Percentiles rank a stretch among this genome's conserved stretches.
These are phyloP conservation scores for Theristus sp. DNA, from an alignment of 2,888 invertebrate species.

Conservation along the genomic window DNA sequence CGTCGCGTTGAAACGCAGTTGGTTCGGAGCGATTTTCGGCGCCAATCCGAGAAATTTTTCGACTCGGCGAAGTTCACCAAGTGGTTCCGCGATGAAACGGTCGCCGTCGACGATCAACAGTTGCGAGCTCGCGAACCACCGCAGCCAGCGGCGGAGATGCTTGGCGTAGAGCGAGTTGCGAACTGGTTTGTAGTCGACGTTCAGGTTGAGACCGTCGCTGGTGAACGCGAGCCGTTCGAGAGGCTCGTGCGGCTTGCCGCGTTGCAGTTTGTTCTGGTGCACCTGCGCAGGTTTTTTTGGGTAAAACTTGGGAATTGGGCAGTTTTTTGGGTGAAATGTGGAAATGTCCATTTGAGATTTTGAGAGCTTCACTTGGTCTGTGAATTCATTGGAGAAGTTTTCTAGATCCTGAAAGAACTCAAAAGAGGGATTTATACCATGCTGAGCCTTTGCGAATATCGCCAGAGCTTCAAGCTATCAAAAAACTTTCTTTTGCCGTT, in stretches of 20 bases:
- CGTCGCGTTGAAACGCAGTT: slow-evolving; percentile 88
- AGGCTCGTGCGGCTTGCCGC: slow-evolving; percentile 22
- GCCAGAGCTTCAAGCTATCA: too few relatives aligned
- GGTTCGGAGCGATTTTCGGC: slow-evolving; percentile 52
- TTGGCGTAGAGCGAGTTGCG: slow-evolving; percentile 66
- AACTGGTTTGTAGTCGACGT: slow-evolving; percentile 32
- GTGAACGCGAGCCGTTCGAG: slow-evolving; percentile 34
- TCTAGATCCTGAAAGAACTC: too few relatives aligned
- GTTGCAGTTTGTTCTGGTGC: slow-evolving; percentile 19
- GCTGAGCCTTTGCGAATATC: too few relatives aligned
- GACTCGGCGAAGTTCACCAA: slow-evolving; percentile 62
- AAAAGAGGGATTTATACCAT: too few relatives aligned
- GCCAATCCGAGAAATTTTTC: slow-evolving; percentile 64
- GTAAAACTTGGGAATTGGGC: slow-evolving; percentile 1
- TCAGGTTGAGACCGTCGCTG: slow-evolving; percentile 31
- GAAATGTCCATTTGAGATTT: background rate
- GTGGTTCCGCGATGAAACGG: slow-evolving; percentile 68
- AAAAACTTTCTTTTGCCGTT: too few relatives aligned
- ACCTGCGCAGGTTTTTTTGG: slow-evolving; percentile 14
- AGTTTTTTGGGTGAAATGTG: background rate
- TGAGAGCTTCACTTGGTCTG: too few relatives aligned
- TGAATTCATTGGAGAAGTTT: too few relatives aligned
- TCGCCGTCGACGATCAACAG: slow-evolving; percentile 78
- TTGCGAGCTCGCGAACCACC: slow-evolving; percentile 72
- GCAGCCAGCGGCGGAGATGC: slow-evolving; percentile 73